phyloP scores from a whole-genome alignment of 2,797 vertebrate genomes.

The Melanotaenia parkinsoni region DNA sequence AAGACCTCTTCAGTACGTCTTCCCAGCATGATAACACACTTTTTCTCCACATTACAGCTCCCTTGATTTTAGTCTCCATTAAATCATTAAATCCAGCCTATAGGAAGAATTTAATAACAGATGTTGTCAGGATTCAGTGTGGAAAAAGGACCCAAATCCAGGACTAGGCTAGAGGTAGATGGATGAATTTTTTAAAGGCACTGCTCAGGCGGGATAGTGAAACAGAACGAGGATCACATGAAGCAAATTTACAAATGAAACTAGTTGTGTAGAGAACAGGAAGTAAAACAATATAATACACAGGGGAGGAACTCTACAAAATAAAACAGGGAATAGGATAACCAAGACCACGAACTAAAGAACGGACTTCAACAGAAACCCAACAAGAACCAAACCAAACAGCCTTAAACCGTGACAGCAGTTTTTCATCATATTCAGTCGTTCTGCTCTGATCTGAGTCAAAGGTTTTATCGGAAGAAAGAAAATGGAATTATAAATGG shows the following conservation, averaged over 20 bases:
- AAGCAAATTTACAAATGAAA: no score
- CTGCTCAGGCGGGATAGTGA: neutral
- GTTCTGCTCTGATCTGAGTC: no score
- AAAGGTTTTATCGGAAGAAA: neutral
- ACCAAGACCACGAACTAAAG: neutral
- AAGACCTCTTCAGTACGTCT: conserved; percentile 94
- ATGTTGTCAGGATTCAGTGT: neutral
- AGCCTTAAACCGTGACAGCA: no score
- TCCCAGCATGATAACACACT: neutral
- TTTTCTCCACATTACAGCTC: neutral
- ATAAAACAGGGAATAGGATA: no score
- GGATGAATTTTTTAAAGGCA: neutral
- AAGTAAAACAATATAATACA: no score
- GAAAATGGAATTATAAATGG: no score
- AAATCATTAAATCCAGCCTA: neutral
- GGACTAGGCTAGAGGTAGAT: neutral
- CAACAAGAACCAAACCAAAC: neutral
- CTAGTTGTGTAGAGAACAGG: no score
- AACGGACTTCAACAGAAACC: neutral
- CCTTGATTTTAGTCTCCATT: neutral
- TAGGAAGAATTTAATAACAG: neutral
- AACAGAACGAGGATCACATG: neutral
- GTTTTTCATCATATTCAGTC: neutral
- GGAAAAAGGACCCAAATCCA: no score
- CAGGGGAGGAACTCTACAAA: no score